These are phyloP conservation scores for Drosophila multiciliata DNA, from an alignment of 2,888 invertebrate genomes.

Conservation along the genomic window DNA sequence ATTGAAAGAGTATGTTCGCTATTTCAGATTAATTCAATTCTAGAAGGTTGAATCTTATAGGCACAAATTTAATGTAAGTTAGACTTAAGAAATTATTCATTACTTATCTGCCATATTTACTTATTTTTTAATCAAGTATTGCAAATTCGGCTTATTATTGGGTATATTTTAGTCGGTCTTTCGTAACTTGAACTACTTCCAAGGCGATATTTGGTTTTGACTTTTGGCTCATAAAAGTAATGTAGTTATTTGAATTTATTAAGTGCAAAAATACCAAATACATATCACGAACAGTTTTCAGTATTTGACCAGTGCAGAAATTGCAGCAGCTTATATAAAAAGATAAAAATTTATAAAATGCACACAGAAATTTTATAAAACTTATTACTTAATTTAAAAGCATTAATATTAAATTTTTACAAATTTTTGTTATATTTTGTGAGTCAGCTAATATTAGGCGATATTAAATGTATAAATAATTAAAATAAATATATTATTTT, in stretches of 20 bases:
- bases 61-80: too few species aligned
- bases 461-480: not conserved
- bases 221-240: slow-evolving; percentile 41
- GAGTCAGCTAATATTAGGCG: not conserved
- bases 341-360: not conserved
- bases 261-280: slow-evolving; percentile 1
- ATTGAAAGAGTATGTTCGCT: too few species aligned
- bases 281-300: not conserved
- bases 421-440: too few species aligned
- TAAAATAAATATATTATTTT: not conserved
- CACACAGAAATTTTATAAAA: not conserved
- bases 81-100: too few species aligned
- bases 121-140: not conserved
- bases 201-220: slow-evolving; percentile 15
- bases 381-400: too few species aligned
- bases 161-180: slow-evolving; percentile 24
- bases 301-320: not conserved
- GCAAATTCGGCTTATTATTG: not conserved
- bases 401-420: not conserved
- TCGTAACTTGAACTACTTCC: not conserved
- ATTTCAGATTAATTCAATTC: not conserved
- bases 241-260: slow-evolving; percentile 48
- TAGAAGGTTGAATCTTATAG: not conserved
- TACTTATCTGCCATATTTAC: not conserved
- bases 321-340: not conserved